A percentile compares a stretch with the other conserved stretches of the same genome.
These are phyloP conservation scores for Volucella bombylans DNA, from an alignment of 2,888 invertebrate genomes.

Conservation along the genomic window DNA sequence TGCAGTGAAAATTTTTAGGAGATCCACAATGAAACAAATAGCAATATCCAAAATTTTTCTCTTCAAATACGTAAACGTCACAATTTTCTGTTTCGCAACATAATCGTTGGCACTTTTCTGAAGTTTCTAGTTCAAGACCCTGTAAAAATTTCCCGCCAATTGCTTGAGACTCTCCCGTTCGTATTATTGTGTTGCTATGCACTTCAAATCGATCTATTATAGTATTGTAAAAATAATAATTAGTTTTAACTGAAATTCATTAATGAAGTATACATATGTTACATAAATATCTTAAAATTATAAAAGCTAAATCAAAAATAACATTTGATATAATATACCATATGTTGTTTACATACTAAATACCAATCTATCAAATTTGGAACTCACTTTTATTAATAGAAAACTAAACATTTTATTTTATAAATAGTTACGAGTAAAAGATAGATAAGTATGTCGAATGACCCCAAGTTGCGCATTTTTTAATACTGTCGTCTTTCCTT, in stretches of 20 bases:
- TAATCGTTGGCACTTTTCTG: constrained; percentile 91
- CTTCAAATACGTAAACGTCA: constrained; percentile 96
- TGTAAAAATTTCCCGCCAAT: constrained; percentile 95
- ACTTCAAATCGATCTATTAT: constrained; percentile 87
- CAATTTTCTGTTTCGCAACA: constrained; percentile 94
- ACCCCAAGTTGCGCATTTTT: too few species aligned
- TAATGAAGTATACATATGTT: not conserved
- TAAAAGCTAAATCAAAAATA: too few species aligned
- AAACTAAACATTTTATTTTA: too few species aligned
- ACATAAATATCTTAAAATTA: not conserved
- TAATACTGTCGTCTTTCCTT: too few species aligned
- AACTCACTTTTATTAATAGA: too few species aligned
- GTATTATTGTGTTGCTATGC: constrained; percentile 93
- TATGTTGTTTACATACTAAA: too few species aligned
- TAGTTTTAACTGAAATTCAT: not conserved
- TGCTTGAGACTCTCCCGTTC: constrained; percentile 93
- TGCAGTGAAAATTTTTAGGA: constrained; percentile 94
- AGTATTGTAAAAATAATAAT: constrained; percentile 10
- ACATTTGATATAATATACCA: too few species aligned
- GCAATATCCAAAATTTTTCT: constrained; percentile 92
- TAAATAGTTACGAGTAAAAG: too few species aligned
- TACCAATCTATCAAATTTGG: too few species aligned
- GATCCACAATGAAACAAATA: constrained; percentile 96
- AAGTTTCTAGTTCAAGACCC: constrained; percentile 91
- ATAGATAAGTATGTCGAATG: too few species aligned